These are phyloP conservation scores for Lutjanus campechanus DNA, from an alignment of 2,797 vertebrate genomes.

Conservation along the genomic window DNA sequence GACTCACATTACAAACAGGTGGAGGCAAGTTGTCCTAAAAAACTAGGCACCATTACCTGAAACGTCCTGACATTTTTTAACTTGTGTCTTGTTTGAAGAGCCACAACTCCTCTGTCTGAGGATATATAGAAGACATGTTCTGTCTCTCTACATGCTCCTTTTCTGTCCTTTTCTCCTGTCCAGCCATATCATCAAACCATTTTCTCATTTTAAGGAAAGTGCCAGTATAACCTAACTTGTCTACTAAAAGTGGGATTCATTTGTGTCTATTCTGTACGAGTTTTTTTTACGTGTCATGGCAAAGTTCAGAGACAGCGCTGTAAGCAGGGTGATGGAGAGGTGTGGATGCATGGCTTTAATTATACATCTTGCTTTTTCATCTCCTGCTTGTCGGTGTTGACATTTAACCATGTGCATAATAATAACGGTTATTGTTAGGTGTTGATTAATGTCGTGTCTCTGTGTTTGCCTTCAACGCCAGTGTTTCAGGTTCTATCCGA, in stretches of 20 bases:
- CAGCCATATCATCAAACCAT: not conserved
- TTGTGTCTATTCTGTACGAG: not conserved
- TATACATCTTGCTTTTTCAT: conserved; percentile 33
- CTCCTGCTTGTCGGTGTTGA: conserved; percentile 11
- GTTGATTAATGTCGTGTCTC: conserved; percentile 16
- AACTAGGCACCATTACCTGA: not conserved
- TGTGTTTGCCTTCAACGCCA: not conserved
- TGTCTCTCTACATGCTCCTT: not conserved
- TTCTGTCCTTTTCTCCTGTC: not conserved
- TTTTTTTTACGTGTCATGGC: not conserved
- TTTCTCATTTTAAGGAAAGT: not conserved
- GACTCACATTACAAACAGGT: not conserved
- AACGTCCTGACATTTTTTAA: not conserved
- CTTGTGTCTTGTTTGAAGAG: not conserved
- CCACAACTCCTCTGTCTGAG: not conserved
- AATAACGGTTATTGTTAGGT: conserved; percentile 26
- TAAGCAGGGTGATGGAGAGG: not conserved
- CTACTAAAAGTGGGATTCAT: not conserved
- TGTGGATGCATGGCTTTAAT: conserved; percentile 24
- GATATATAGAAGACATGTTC: not conserved
- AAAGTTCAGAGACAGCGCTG: not conserved
- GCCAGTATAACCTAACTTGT: not conserved
- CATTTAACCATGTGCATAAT: conserved; percentile 27
- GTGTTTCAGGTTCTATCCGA: not conserved
- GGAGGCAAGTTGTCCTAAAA: not conserved